phyloP scores from a whole-genome alignment of 2,888 invertebrate genomes.

The Ornithoptera alexandrae region DNA sequence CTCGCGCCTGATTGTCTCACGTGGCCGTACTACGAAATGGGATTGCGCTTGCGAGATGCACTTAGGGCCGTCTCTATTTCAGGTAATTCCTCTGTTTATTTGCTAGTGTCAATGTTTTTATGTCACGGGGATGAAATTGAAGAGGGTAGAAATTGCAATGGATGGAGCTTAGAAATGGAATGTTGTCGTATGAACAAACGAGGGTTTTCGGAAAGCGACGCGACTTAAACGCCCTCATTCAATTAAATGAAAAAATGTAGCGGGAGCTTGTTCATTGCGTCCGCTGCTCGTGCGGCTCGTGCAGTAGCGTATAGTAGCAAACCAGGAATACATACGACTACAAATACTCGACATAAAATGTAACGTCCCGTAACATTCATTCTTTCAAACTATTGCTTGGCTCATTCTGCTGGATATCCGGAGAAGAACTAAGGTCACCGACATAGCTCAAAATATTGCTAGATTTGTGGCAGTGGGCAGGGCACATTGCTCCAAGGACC shows the following conservation, averaged over 20 bases:
- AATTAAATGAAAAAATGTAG: conserved; percentile 3
- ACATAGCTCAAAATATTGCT: too few species aligned
- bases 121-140: conserved; percentile 30
- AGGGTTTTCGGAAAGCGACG: conserved; percentile 11
- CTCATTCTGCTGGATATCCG: too few species aligned
- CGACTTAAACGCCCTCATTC: conserved; percentile 1
- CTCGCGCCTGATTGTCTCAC: conserved; percentile 41
- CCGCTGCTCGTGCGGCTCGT: neutral
- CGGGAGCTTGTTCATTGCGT: neutral
- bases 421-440: too few species aligned
- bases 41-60: conserved; percentile 41
- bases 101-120: conserved; percentile 30
- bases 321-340: too few species aligned
- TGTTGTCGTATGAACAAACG: conserved; percentile 5
- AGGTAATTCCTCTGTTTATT: conserved; percentile 37
- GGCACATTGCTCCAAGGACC: too few species aligned
- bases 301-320: too few species aligned
- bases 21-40: conserved; percentile 40
- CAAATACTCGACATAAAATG: too few species aligned
- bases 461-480: too few species aligned
- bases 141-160: conserved; percentile 27
- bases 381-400: too few species aligned
- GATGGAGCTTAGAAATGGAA: conserved; percentile 19
- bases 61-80: conserved; percentile 37
- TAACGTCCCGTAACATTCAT: too few species aligned